Conservation (phyloP, 2,797 vertebrate species). For the Trachurus trachurus region DNA sequence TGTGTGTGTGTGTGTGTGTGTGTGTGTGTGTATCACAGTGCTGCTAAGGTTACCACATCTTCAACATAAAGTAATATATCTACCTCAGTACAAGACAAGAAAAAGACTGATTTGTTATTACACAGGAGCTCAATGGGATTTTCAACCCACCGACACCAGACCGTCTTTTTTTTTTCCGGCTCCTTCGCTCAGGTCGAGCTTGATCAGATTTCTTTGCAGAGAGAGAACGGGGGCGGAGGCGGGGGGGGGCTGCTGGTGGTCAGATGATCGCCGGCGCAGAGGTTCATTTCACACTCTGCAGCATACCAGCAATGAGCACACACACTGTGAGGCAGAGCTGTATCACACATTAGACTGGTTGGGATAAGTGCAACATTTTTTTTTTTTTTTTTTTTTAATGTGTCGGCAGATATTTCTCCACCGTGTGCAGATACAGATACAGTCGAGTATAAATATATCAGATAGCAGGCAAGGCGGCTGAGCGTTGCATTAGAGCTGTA, state of each 20-base stretch:
- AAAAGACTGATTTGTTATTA: conserved; percentile 25
- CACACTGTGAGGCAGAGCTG: conserved; percentile 49
- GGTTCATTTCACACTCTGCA: conserved; percentile 61
- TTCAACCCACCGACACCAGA: no score
- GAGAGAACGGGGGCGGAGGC: conserved; percentile 29
- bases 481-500: conserved; percentile 43
- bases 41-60: conserved; percentile 3
- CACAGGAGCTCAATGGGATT: conserved; percentile 2
- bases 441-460: conserved; percentile 12
- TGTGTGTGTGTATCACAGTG: conserved; percentile 1
- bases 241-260: conserved; percentile 25
- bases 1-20: no score
- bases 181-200: conserved; percentile 5
- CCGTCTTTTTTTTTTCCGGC: neutral
- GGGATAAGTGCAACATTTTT: conserved; percentile 13
- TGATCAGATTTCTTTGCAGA: conserved; percentile 31
- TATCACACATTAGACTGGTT: conserved; percentile 11
- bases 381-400: neutral
- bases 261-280: conserved; percentile 43
- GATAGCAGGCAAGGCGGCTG: neutral
- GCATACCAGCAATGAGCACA: conserved; percentile 41
- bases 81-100: neutral
- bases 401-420: conserved; percentile 37
- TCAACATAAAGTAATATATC: conserved; percentile 14
- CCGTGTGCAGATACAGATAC: conserved; percentile 17